A percentile compares a stretch with the other conserved stretches of the same genome.
Conservation (phyloP, 2,888 invertebrate genomes). For the Trisateles emortualis region DNA sequence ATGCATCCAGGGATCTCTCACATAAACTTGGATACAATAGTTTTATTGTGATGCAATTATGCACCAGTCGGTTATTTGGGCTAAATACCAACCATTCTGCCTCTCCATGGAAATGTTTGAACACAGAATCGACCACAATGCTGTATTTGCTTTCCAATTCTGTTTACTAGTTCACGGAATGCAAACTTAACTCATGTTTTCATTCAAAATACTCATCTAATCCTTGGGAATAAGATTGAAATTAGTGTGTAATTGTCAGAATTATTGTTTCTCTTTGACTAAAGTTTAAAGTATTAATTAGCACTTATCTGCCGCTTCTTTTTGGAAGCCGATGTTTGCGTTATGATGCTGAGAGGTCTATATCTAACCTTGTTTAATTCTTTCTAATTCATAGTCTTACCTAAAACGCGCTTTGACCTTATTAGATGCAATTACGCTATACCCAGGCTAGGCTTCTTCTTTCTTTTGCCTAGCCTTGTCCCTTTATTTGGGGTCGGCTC, state of each 20-base stretch:
- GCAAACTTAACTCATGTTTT: conserved; percentile 8
- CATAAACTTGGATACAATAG: conserved; percentile 37
- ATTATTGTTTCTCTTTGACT: conserved; percentile 37
- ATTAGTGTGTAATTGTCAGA: conserved; percentile 16
- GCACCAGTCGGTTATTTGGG: conserved; percentile 35
- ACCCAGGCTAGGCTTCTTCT: no score
- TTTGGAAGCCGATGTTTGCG: conserved; percentile 52
- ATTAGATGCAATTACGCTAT: no score
- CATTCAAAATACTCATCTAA: conserved; percentile 14
- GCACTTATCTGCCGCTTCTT: conserved; percentile 56
- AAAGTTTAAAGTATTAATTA: conserved; percentile 59
- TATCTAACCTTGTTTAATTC: no score
- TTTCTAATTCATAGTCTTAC: no score
- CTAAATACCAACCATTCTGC: conserved; percentile 44
- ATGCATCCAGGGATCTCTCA: conserved; percentile 38
- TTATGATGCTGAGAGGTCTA: conserved; percentile 5
- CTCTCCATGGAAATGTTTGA: conserved; percentile 48
- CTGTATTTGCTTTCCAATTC: conserved; percentile 49
- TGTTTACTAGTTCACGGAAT: conserved; percentile 32
- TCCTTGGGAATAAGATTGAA: conserved; percentile 23
- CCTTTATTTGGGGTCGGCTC: no score
- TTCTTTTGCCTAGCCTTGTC: no score
- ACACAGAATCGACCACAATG: conserved; percentile 52
- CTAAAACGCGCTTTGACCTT: no score
- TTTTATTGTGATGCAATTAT: conserved; percentile 49